Evolutionary conservation across 2,888 invertebrate genomes (phyloP).

Genomic region (Blera fallax): DNA sequence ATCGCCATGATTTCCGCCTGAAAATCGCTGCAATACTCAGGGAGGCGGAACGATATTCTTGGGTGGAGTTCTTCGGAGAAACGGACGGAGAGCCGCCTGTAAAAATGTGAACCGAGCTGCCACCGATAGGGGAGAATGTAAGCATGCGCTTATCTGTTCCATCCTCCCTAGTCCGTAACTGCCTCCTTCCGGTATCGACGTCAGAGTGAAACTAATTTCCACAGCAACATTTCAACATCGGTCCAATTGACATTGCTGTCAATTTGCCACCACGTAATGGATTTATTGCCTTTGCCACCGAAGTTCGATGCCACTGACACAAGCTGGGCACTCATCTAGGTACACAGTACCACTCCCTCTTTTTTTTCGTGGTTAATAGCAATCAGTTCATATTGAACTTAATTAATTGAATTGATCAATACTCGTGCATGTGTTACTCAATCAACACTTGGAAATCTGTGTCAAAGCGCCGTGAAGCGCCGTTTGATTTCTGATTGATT

Average conservation of each 20-base stretch:
- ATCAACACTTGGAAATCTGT: conserved; percentile 19
- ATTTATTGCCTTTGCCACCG: not conserved
- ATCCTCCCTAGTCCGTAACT: no score
- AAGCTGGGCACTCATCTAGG: not conserved
- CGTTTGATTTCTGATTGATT: not conserved
- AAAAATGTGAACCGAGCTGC: no score
- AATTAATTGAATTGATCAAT: conserved; percentile 27
- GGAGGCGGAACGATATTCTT: no score
- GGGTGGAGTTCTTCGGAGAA: no score
- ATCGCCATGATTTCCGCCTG: no score
- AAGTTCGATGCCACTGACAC: not conserved
- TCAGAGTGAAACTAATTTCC: not conserved
- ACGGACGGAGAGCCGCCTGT: no score
- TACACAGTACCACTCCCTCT: not conserved
- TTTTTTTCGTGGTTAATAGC: not conserved
- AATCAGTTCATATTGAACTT: conserved; percentile 19
- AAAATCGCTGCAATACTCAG: no score
- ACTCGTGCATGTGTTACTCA: conserved; percentile 28
- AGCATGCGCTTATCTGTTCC: no score
- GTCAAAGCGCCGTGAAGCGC: conserved; percentile 17
- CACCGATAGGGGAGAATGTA: no score
- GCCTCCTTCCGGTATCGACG: no score
- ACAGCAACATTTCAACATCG: conserved; percentile 10
- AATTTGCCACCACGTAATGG: not conserved
- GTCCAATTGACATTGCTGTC: not conserved